Conservation (phyloP, 2,888 invertebrate genomes). For the Bedellia somnulentella region DNA sequence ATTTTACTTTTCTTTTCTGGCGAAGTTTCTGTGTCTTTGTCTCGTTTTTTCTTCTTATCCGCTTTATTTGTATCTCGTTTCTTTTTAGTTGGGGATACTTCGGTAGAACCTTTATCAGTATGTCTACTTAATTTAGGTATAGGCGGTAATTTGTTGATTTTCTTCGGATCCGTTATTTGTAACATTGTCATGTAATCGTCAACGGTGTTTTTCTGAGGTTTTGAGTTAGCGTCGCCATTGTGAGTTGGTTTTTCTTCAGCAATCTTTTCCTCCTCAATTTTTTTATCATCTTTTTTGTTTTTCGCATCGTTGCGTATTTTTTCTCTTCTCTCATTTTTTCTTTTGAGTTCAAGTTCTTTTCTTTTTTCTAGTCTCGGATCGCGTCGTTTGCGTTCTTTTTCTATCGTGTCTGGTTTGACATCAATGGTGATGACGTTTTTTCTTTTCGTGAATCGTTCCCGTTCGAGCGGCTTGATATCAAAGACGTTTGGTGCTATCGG, state of each 20-base stretch:
- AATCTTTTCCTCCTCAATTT: conserved; percentile 5
- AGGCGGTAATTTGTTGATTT: conserved; percentile 39
- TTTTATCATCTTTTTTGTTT: conserved; percentile 1
- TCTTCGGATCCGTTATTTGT: conserved; percentile 23
- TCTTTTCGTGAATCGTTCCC: conserved; percentile 36
- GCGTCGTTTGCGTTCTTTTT: neutral
- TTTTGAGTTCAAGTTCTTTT: conserved; percentile 4
- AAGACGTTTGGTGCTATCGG: conserved; percentile 42
- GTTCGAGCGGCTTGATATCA: conserved; percentile 49
- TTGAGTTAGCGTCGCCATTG: conserved; percentile 6
- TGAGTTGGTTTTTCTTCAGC: conserved; percentile 7
- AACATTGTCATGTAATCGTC: conserved; percentile 20
- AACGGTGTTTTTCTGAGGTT: conserved; percentile 7
- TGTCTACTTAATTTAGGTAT: conserved; percentile 31
- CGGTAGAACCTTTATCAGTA: conserved; percentile 19
- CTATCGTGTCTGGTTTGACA: conserved; percentile 21
- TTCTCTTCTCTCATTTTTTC: conserved; percentile 10
- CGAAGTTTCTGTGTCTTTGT: conserved; percentile 12
- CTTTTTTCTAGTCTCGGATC: conserved; percentile 1
- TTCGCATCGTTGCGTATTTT: too few relatives aligned
- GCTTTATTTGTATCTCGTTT: conserved; percentile 13
- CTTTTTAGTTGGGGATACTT: conserved; percentile 11
- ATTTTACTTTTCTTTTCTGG: conserved; percentile 13
- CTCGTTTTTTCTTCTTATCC: conserved; percentile 18
- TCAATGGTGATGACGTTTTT: conserved; percentile 52